A percentile compares a stretch with the other conserved stretches of the same genome.
These are phyloP conservation scores for Nycticebus coucang DNA, from an alignment of 2,113 vertebrate genomes.

Conservation along the genomic window DNA sequence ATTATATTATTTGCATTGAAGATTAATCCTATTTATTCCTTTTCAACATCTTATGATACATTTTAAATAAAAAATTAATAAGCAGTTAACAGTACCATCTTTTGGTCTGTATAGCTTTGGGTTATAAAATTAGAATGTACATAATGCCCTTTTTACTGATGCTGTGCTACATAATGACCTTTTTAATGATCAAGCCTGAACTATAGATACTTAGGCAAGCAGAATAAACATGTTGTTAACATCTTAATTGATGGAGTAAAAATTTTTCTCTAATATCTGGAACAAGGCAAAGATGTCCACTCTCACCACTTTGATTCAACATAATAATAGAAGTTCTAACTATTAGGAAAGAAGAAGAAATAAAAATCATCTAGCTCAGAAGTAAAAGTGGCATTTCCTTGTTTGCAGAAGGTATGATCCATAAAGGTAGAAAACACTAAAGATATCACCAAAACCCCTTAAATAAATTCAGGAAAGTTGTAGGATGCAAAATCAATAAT, in stretches of 20 bases:
- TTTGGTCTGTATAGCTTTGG: neutral
- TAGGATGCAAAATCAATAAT: neutral
- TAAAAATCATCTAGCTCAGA: neutral
- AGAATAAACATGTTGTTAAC: conserved; percentile 33
- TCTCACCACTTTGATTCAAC: neutral
- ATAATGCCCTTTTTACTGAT: conserved; percentile 3
- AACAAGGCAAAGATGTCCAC: neutral
- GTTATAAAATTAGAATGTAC: conserved; percentile 50
- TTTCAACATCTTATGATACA: neutral
- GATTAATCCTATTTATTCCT: neutral
- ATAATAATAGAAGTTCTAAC: neutral
- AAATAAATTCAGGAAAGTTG: neutral
- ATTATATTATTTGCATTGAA: neutral
- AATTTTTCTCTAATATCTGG: neutral
- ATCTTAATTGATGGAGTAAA: neutral
- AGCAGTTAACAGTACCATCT: conserved; percentile 42
- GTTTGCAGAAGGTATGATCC: neutral
- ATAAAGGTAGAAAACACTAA: neutral
- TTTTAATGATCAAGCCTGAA: conserved; percentile 38
- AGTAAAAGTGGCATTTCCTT: neutral
- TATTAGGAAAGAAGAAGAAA: neutral
- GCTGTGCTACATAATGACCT: neutral
- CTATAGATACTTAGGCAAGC: neutral
- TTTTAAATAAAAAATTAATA: conserved; percentile 39
- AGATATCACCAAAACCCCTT: neutral